phyloP scores from a whole-genome alignment of 2,888 invertebrate genomes.

The Tiliacea aurago region DNA sequence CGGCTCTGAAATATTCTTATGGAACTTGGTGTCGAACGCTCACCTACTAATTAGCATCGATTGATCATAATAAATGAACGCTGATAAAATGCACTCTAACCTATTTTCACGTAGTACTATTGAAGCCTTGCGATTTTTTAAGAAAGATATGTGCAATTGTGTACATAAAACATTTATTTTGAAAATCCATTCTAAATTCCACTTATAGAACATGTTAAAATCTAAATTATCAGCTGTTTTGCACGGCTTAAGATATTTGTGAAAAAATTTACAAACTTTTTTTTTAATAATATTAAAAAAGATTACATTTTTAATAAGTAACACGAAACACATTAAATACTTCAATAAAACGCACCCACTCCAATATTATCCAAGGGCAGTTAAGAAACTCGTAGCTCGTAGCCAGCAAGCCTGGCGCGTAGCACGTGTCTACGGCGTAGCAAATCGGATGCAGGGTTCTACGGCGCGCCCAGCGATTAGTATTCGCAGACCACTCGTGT shows the following conservation, averaged over 20 bases:
- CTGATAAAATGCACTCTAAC: conserved; percentile 40
- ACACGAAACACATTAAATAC: neutral
- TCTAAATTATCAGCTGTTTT: neutral
- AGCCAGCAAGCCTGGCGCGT: conserved; percentile 77
- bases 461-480: conserved; percentile 76
- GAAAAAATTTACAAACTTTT: conserved; percentile 5
- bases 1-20: conserved; percentile 89
- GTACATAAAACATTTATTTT: neutral
- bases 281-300: neutral
- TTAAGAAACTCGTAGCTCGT: conserved; percentile 57
- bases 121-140: neutral
- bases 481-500: conserved; percentile 80
- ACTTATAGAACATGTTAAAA: neutral
- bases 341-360: conserved; percentile 31
- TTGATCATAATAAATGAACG: conserved; percentile 75
- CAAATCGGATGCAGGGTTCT: conserved; percentile 63
- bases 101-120: conserved; percentile 1
- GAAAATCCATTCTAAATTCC: neutral
- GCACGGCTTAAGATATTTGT: neutral
- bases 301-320: neutral
- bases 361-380: conserved; percentile 50
- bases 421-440: conserved; percentile 85
- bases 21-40: conserved; percentile 88
- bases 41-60: conserved; percentile 89
- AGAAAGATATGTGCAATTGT: neutral